Evolutionary conservation across 2,797 vertebrate species (phyloP).

Genomic region (Melanogrammus aeglefinus): DNA sequence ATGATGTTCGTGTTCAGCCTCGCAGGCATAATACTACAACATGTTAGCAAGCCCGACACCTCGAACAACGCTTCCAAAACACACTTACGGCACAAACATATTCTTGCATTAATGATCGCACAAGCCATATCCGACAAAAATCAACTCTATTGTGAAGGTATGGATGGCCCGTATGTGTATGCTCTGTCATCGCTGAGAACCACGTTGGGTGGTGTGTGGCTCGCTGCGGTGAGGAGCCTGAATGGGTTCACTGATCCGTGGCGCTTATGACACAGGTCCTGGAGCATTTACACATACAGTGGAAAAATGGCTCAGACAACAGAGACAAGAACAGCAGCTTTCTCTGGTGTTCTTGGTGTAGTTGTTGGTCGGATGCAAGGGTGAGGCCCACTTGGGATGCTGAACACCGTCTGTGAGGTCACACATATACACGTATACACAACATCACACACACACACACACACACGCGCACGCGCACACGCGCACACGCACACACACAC

Average conservation of each 20-base stretch:
- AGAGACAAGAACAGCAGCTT: not conserved
- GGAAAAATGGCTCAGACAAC: not conserved
- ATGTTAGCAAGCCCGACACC: constrained; percentile 28
- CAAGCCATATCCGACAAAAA: not conserved
- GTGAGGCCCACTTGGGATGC: not conserved
- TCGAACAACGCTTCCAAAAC: not conserved
- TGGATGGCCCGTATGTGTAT: not conserved
- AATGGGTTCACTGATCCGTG: not conserved
- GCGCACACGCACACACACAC: constrained; percentile 8
- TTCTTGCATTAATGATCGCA: not conserved
- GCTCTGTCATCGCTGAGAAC: not conserved
- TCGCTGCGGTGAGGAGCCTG: not conserved
- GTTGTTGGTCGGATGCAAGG: not conserved
- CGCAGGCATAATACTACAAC: constrained; percentile 27
- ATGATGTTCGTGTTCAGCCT: constrained; percentile 22
- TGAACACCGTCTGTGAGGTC: not conserved
- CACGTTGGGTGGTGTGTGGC: not conserved
- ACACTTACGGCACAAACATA: not conserved
- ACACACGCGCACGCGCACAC: constrained; percentile 11
- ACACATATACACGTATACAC: not conserved
- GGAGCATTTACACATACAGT: not conserved
- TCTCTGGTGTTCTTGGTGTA: not conserved
- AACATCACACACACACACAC: not conserved
- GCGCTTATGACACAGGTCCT: not conserved
- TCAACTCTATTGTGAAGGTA: not conserved